Evolutionary conservation across 2,797 vertebrate genomes (phyloP).

Genomic region (Botia kubotai): DNA sequence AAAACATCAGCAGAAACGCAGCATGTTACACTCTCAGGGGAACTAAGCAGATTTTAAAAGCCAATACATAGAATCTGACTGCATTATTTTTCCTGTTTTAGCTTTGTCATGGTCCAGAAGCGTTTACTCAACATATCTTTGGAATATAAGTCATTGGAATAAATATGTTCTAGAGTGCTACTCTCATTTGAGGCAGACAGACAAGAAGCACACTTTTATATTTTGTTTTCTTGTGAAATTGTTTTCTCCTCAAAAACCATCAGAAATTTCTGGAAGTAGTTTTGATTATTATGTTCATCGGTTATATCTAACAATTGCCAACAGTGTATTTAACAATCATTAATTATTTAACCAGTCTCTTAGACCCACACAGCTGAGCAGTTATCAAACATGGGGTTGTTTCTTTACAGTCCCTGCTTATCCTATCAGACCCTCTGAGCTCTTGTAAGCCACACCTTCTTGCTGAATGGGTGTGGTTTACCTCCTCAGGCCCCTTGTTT

Average conservation of each 20-base stretch:
- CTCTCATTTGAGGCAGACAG: not conserved
- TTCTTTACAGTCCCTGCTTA: constrained; percentile 59
- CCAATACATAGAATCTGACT: not conserved
- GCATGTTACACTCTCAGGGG: not conserved
- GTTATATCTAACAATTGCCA: not conserved
- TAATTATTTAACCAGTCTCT: constrained; percentile 42
- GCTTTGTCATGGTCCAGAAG: not conserved
- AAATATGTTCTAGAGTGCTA: not conserved
- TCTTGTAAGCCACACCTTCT: constrained; percentile 49
- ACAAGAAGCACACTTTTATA: not conserved
- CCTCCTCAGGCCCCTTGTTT: constrained; percentile 46
- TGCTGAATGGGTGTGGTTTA: constrained; percentile 59
- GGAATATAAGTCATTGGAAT: constrained; percentile 24
- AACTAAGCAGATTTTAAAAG: not conserved
- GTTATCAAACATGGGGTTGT: constrained; percentile 75
- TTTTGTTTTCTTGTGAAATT: not conserved
- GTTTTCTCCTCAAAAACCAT: not conserved
- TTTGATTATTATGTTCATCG: not conserved
- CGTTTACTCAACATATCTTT: constrained; percentile 6
- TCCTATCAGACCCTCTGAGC: constrained; percentile 20
- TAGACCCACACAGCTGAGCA: constrained; percentile 87
- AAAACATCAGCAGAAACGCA: constrained; percentile 21
- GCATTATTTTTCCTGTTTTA: not conserved
- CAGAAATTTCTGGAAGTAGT: not conserved
- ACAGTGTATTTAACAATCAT: not conserved